Percentiles rank a stretch among this genome's conserved stretches.
phyloP scores from a whole-genome alignment of 1,140 invertebrate species.

The Harlomillsia oculata region DNA sequence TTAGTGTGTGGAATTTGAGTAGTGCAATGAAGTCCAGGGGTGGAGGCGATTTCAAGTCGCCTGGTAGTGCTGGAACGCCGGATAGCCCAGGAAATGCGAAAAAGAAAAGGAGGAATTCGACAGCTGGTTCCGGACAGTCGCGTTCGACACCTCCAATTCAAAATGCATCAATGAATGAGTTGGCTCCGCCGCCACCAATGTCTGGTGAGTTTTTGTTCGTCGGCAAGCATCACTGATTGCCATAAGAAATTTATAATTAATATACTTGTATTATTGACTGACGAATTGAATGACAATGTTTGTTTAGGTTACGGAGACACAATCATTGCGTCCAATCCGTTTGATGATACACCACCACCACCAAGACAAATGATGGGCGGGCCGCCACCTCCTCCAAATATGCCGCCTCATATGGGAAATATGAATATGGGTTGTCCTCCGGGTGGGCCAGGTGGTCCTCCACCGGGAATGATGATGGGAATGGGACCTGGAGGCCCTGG shows the following conservation, averaged over 20 bases:
- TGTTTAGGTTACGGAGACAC: conserved; percentile 72
- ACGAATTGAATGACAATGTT: background rate
- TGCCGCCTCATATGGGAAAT: conserved; percentile 45
- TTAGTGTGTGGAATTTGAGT: no score
- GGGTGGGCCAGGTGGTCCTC: conserved; percentile 35
- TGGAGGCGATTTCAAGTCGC: conserved; percentile 45
- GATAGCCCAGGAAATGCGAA: conserved; percentile 48
- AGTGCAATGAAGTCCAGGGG: conserved; percentile 23
- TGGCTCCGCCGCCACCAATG: conserved; percentile 64
- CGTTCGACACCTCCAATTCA: conserved; percentile 43
- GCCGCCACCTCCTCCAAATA: conserved; percentile 41
- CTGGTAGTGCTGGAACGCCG: conserved; percentile 38
- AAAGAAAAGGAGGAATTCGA: conserved; percentile 50
- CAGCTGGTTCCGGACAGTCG: conserved; percentile 38
- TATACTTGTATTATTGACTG: conserved; percentile 3
- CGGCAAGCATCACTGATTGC: background rate
- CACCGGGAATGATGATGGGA: conserved; percentile 13
- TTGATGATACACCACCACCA: conserved; percentile 76
- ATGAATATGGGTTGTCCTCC: conserved; percentile 46
- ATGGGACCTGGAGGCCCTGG: conserved; percentile 3
- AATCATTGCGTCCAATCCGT: conserved; percentile 87
- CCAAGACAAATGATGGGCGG: conserved; percentile 44
- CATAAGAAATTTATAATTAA: conserved; percentile 3
- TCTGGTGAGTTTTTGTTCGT: conserved; percentile 48
- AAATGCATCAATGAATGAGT: conserved; percentile 53